phyloP scores from a whole-genome alignment of 2,113 vertebrate genomes.

The Amphilophus citrinellus region DNA sequence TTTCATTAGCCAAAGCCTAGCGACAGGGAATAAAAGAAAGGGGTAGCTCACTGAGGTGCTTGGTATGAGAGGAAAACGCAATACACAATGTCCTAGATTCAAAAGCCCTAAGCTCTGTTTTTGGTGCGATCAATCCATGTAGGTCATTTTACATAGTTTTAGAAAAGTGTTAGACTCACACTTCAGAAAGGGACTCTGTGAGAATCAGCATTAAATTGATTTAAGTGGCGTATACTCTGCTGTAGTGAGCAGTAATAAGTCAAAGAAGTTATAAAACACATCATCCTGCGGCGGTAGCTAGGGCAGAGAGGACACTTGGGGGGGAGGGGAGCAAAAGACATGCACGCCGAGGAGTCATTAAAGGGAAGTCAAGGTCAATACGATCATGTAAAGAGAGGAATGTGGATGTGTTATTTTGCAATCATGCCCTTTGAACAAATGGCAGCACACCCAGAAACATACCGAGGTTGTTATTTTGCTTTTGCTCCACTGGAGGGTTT shows the following conservation, averaged over 20 bases:
- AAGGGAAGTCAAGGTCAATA: conserved; percentile 62
- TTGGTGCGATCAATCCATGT: conserved; percentile 60
- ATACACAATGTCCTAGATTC: conserved; percentile 66
- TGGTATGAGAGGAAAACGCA: conserved; percentile 40
- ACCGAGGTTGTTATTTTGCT: conserved; percentile 12
- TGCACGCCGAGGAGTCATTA: conserved; percentile 38
- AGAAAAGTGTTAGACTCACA: conserved; percentile 19
- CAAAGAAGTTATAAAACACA: conserved; percentile 57
- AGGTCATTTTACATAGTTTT: conserved; percentile 68
- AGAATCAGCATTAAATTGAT: conserved; percentile 48
- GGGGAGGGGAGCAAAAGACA: conserved; percentile 25
- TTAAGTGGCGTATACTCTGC: conserved; percentile 13
- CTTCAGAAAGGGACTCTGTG: conserved; percentile 6
- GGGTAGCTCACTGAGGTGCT: conserved; percentile 50
- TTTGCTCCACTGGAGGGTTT: conserved; percentile 8
- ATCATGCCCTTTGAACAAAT: conserved; percentile 20
- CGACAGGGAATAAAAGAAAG: conserved; percentile 50
- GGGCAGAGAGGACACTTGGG: conserved; percentile 54
- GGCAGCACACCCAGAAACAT: background rate
- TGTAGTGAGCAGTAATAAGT: conserved; percentile 58
- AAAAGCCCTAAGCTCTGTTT: conserved; percentile 56
- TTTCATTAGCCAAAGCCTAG: conserved; percentile 66
- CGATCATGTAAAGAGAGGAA: conserved; percentile 34
- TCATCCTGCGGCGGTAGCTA: conserved; percentile 45
- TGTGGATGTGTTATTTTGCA: conserved; percentile 30